phyloP scores from a whole-genome alignment of 2,797 vertebrate genomes.

The Eulemur mongoz region DNA sequence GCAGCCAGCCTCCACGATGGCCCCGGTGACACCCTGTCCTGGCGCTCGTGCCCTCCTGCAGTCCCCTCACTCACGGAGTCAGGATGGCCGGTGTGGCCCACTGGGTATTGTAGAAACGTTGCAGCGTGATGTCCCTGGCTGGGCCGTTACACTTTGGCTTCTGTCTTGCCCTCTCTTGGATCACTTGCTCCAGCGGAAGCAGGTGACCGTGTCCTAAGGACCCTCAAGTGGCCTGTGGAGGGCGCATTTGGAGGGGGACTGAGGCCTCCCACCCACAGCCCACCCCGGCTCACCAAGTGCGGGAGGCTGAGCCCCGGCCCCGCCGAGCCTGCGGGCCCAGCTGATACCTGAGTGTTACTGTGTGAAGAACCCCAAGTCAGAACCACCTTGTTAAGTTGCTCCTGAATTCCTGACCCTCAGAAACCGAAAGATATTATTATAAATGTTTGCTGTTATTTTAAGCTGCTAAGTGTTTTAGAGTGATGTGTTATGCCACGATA shows the following conservation, averaged over 20 bases:
- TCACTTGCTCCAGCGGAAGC: neutral
- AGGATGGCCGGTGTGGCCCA: neutral
- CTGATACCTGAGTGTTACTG: fast-evolving
- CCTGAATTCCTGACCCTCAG: neutral
- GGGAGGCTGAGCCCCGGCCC: neutral
- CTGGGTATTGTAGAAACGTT: too few relatives aligned
- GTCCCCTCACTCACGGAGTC: neutral
- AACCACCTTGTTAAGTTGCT: neutral
- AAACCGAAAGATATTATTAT: neutral
- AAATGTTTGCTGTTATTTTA: neutral
- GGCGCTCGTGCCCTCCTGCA: fast-evolving
- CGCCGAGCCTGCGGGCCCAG: neutral
- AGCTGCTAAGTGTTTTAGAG: neutral
- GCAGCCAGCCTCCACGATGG: neutral
- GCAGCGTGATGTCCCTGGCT: neutral
- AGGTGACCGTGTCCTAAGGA: neutral
- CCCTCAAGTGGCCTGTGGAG: neutral
- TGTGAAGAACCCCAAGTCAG: fast-evolving
- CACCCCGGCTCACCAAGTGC: neutral
- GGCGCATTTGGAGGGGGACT: neutral
- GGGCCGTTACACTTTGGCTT: fast-evolving
- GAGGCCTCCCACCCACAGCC: neutral
- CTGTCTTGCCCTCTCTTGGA: neutral
- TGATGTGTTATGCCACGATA: too few relatives aligned
- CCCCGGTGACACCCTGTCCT: neutral